Base-by-base conservation (phyloP, 2,797 vertebrate genomes). In the Danio tinwini region DNA sequence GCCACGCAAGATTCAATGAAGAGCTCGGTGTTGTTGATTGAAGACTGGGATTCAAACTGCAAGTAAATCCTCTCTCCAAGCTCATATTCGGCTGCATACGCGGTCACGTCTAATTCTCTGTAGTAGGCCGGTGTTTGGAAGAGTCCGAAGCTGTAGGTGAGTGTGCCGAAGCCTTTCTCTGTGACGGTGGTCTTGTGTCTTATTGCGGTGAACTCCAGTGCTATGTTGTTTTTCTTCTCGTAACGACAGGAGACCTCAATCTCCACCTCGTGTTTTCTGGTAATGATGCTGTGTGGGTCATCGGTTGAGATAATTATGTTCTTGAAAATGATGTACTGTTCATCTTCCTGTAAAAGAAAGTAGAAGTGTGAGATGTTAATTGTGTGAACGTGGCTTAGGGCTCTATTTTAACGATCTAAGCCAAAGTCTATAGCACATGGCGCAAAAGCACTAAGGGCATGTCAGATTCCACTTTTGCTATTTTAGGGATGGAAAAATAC, bases 1-100 rank as follows among this genome's bases (percentile, higher is more conserved):
- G 92, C 93, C 10, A 71, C 89, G 87, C 91, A 94, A 47, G 91
- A 92, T 82, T 90, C 91, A 56, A 93, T 91, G 68, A 93, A 93
- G 82, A 94, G 64, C 85, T 88, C 55, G 0, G 90, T 92, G 85
- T 89, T 90, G 81, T 86, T 85, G 74, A 91, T 3, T 0, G 88
- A 64, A 9, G 91, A 81, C 0, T 81, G 76, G 29, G 90, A 90
- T 6, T 91, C 78, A 5, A 92, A 90, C 85, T 92, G 55, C 91
- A 93, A 90, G 87, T 83, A 92, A 16, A 93, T 89, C 81, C 80
- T 82, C 0, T 78, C 80, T 8, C 86, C 84, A 0, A 93, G 2
- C 0, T 84, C 69, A 4, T 85, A 91, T 59, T 87, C 85, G 56
- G 92, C 76, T 2, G 91, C 92, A 84, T 92, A 92, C 5, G 72